phyloP scores from a whole-genome alignment of 2,888 invertebrate genomes.

The Rotaria sp. region DNA sequence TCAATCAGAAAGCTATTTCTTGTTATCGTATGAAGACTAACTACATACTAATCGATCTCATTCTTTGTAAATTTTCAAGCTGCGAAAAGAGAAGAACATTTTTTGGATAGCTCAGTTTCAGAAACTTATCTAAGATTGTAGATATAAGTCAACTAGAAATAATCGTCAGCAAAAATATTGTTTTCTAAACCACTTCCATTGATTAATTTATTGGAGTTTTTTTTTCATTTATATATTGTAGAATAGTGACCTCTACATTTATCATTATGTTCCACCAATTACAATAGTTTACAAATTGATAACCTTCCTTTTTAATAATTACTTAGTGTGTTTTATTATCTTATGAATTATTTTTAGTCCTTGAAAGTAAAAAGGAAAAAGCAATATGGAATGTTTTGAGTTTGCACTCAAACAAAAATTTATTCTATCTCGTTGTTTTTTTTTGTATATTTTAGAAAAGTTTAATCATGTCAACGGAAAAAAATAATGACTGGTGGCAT shows the following conservation, averaged over 20 bases:
- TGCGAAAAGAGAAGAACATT: no score
- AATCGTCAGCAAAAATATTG: no score
- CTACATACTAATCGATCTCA: no score
- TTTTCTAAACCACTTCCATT: no score
- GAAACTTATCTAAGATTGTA: no score
- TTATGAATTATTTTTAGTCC: background rate
- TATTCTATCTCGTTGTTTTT: background rate
- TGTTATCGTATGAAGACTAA: no score
- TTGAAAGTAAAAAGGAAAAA: background rate
- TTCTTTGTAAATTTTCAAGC: no score
- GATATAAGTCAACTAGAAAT: no score
- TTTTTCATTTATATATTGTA: background rate
- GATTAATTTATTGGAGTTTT: no score
- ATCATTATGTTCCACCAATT: background rate
- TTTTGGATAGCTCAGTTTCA: no score
- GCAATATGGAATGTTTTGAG: background rate
- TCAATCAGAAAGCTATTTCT: no score
- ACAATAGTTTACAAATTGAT: background rate
- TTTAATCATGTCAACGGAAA: background rate
- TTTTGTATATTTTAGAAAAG: background rate
- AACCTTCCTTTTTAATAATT: background rate
- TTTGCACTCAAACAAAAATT: background rate
- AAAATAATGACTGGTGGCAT: slow-evolving; percentile 35
- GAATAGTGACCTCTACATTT: background rate
- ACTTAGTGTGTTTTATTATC: background rate